These are phyloP conservation scores for Diploscapter pachys DNA, from an alignment of 1,140 invertebrate genomes.

Conservation along the genomic window DNA sequence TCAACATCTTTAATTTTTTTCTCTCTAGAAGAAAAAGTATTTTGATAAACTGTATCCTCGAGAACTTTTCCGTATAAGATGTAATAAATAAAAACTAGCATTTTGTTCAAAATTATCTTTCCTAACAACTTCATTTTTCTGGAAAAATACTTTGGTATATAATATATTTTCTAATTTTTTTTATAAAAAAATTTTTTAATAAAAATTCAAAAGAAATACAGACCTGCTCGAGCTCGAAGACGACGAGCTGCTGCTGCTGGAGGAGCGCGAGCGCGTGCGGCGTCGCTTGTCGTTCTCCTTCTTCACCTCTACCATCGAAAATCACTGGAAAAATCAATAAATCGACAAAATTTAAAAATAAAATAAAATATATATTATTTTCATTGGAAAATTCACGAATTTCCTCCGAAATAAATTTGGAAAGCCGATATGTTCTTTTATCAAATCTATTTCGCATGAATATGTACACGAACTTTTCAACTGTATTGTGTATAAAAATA, in stretches of 20 bases:
- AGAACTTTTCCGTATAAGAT: slow-evolving; percentile 58
- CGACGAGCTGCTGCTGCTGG: slow-evolving; percentile 55
- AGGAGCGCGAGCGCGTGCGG: slow-evolving; percentile 29
- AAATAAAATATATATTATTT: slow-evolving; percentile 12
- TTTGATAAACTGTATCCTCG: slow-evolving; percentile 17
- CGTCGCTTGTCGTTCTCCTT: slow-evolving; percentile 32
- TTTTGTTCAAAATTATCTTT: no score
- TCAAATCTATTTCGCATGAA: no score
- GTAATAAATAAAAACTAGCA: no score
- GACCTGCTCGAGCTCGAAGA: slow-evolving; percentile 57
- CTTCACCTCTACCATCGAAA: slow-evolving; percentile 6
- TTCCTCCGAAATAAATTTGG: background rate
- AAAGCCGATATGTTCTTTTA: no score
- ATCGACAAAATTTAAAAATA: no score
- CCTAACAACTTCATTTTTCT: no score
- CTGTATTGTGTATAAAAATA: no score
- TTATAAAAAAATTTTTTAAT: no score
- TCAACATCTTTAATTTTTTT: background rate
- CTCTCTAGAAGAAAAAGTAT: background rate
- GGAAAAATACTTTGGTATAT: no score
- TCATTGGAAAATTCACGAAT: background rate
- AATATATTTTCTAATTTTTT: no score
- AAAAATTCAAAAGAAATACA: background rate
- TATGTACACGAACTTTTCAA: no score
- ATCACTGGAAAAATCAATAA: no score